These are phyloP conservation scores for Eilema griseolum DNA, from an alignment of 2,888 invertebrate genomes.

Conservation along the genomic window DNA sequence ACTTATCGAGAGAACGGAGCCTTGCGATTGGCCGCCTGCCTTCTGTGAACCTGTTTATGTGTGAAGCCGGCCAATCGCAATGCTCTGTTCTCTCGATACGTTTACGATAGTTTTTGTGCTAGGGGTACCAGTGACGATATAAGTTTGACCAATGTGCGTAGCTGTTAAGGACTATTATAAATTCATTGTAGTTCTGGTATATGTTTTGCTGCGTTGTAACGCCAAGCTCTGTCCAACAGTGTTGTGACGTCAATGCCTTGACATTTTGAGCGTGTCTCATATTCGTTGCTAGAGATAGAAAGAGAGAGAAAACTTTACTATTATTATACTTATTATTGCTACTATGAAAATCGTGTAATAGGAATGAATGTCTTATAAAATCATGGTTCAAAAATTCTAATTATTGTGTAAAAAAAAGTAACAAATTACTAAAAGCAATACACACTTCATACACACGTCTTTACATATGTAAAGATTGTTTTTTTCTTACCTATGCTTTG, in stretches of 20 bases:
- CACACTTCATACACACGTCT: slow-evolving; percentile 40
- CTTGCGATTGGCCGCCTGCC: too few species aligned
- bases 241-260: not conserved
- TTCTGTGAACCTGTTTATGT: too few species aligned
- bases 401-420: slow-evolving; percentile 29
- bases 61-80: too few species aligned
- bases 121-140: too few species aligned
- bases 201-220: slow-evolving; percentile 24
- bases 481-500: slow-evolving; percentile 38
- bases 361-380: slow-evolving; percentile 24
- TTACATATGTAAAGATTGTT: slow-evolving; percentile 31
- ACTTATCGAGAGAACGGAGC: too few species aligned
- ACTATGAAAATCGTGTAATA: slow-evolving; percentile 27
- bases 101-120: too few species aligned
- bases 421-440: slow-evolving; percentile 42
- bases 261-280: slow-evolving; percentile 9
- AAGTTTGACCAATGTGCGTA: slow-evolving; percentile 46
- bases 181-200: slow-evolving; percentile 34
- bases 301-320: slow-evolving; percentile 6
- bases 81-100: too few species aligned
- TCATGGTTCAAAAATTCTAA: slow-evolving; percentile 38
- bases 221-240: slow-evolving; percentile 21
- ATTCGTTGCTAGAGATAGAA: slow-evolving; percentile 4
- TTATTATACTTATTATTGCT: slow-evolving; percentile 21
- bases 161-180: slow-evolving; percentile 40